Percentiles rank a stretch among this genome's conserved stretches.
phyloP scores from a whole-genome alignment of 2,797 vertebrate species.

The Sebastes steindachneri region DNA sequence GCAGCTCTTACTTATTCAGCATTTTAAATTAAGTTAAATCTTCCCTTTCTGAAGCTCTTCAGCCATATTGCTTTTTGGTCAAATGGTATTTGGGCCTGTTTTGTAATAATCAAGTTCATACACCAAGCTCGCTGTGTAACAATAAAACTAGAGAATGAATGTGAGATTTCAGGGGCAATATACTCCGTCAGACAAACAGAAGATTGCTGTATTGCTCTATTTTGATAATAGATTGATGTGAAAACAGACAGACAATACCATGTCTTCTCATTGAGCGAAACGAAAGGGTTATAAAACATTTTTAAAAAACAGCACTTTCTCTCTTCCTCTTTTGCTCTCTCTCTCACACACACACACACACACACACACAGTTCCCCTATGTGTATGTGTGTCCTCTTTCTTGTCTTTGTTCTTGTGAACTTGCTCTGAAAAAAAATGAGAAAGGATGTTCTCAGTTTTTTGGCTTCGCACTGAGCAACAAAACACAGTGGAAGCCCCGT shows the following conservation, averaged over 20 bases:
- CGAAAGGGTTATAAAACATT: background rate
- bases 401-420: background rate
- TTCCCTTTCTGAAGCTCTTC: slow-evolving; percentile 1
- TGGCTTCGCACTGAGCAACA: background rate
- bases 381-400: background rate
- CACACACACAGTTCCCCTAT: background rate
- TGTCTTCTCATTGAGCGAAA: background rate
- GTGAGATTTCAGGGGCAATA: slow-evolving; percentile 20
- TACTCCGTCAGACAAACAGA: slow-evolving; percentile 6
- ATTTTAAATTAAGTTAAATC: slow-evolving; percentile 16
- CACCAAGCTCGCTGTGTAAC: background rate
- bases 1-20: slow-evolving; percentile 5
- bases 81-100: slow-evolving; percentile 21
- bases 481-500: background rate
- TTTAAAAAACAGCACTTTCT: background rate
- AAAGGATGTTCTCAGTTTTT: background rate
- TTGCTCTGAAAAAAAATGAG: background rate
- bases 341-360: background rate
- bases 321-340: background rate
- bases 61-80: slow-evolving; percentile 6
- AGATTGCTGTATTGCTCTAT: background rate
- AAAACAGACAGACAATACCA: slow-evolving; percentile 8
- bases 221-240: background rate
- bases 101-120: slow-evolving; percentile 18
- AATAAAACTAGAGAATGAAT: slow-evolving; percentile 21